Conservation (phyloP, 2,888 invertebrate genomes). For the Coelinius sp. region DNA sequence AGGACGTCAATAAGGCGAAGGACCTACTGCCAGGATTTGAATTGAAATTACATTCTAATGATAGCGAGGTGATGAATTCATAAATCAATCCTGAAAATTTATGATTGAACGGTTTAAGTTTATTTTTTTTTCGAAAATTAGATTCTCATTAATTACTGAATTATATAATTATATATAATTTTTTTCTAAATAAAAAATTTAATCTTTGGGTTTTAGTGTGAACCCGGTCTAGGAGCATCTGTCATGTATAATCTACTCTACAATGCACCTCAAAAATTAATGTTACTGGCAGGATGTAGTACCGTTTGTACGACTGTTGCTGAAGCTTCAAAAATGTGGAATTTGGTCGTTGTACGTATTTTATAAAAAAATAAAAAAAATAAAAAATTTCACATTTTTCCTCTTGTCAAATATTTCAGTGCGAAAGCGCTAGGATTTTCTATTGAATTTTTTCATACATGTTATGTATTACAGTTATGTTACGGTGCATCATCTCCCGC, state of each 20-base stretch:
- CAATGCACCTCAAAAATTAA: conserved; percentile 93
- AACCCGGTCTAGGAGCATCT: conserved; percentile 97
- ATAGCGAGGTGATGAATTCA: conserved; percentile 87
- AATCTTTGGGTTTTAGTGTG: conserved; percentile 84
- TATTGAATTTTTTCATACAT: conserved; percentile 12
- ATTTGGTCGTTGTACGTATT: conserved; percentile 98
- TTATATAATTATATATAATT: conserved; percentile 2
- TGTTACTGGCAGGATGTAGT: conserved; percentile 96
- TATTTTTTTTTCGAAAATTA: not conserved
- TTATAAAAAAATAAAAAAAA: no score
- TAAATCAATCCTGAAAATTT: no score
- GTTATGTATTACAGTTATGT: conserved; percentile 78
- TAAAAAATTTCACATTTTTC: no score
- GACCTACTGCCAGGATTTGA: conserved; percentile 93
- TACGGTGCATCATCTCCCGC: conserved; percentile 99
- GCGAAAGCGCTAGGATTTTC: conserved; percentile 1
- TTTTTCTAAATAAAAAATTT: not conserved
- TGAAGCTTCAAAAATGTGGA: conserved; percentile 99
- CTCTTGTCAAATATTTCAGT: not conserved
- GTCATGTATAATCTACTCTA: conserved; percentile 99
- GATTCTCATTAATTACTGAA: not conserved
- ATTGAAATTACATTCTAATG: conserved; percentile 93
- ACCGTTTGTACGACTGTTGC: conserved; percentile 99
- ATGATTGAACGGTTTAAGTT: no score
- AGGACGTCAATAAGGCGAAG: conserved; percentile 92